These are phyloP conservation scores for Clunio marinus DNA, from an alignment of 2,888 invertebrate species.

Conservation along the genomic window DNA sequence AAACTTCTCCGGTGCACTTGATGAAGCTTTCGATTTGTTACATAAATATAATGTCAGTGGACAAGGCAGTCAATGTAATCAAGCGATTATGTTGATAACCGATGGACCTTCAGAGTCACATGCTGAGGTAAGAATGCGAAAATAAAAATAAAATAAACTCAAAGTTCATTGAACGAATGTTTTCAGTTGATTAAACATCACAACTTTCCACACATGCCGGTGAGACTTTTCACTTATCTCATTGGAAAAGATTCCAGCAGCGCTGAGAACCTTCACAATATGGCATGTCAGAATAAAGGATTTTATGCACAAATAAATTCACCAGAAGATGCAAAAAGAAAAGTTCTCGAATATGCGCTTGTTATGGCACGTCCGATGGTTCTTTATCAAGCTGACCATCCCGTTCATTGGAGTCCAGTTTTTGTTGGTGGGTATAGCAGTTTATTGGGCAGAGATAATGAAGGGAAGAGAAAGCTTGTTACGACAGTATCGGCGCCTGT, in stretches of 20 bases:
- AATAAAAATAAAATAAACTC: too few species aligned
- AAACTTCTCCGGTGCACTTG: conserved; percentile 89
- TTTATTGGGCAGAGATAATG: conserved; percentile 48
- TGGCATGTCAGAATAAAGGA: conserved; percentile 97
- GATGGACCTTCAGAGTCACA: conserved; percentile 78
- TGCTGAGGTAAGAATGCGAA: conserved; percentile 52
- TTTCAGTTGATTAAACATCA: conserved; percentile 63
- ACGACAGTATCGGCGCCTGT: conserved; percentile 93
- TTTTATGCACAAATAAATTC: conserved; percentile 87
- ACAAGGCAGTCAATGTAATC: conserved; percentile 91
- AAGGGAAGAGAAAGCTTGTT: conserved; percentile 72
- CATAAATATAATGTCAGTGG: conserved; percentile 81
- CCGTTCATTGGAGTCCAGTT: conserved; percentile 92
- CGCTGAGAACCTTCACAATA: conserved; percentile 79
- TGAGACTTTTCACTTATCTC: conserved; percentile 93
- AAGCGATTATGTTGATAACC: conserved; percentile 95
- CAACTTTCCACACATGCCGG: conserved; percentile 91
- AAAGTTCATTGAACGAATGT: neutral
- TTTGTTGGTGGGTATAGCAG: conserved; percentile 78
- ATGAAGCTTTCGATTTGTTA: conserved; percentile 85
- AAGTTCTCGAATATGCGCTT: conserved; percentile 90
- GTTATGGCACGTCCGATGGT: conserved; percentile 96
- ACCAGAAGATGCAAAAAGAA: conserved; percentile 80
- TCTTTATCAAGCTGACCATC: conserved; percentile 85
- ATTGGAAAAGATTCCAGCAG: conserved; percentile 90